Conservation (phyloP, 2,797 vertebrate species). For the Heteromormyrus szaboi region DNA sequence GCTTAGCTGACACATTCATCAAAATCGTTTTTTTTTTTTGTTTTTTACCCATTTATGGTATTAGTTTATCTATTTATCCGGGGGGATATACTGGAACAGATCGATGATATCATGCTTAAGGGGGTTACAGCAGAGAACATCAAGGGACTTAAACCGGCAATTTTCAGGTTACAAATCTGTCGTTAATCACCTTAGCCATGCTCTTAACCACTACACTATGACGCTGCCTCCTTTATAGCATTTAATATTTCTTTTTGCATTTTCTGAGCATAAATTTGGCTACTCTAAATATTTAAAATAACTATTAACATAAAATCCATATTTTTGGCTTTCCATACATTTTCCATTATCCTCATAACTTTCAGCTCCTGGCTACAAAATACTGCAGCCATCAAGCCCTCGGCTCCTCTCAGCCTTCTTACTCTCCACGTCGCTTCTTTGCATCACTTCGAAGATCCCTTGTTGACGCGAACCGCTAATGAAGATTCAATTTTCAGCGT, state of each 20-base stretch:
- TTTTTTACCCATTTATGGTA: not conserved
- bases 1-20: not conserved
- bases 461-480: conserved; percentile 68
- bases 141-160: not conserved
- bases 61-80: not conserved
- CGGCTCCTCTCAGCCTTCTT: not conserved
- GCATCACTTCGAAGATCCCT: conserved; percentile 57
- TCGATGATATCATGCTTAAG: not conserved
- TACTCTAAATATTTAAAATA: conserved; percentile 1
- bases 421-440: conserved; percentile 31
- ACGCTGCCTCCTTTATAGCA: not conserved
- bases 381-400: conserved; percentile 17
- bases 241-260: not conserved
- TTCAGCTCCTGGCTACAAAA: conserved; percentile 26
- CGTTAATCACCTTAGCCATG: not conserved
- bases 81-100: not conserved
- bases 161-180: not conserved
- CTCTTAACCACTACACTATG: not conserved
- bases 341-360: not conserved
- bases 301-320: not conserved
- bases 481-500: conserved; percentile 72
- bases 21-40: not conserved
- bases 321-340: not conserved
- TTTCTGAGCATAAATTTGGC: not conserved
- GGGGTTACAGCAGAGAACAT: not conserved